Evolutionary conservation across 2,113 vertebrate species (phyloP).

Genomic region (Sander vitreus): DNA sequence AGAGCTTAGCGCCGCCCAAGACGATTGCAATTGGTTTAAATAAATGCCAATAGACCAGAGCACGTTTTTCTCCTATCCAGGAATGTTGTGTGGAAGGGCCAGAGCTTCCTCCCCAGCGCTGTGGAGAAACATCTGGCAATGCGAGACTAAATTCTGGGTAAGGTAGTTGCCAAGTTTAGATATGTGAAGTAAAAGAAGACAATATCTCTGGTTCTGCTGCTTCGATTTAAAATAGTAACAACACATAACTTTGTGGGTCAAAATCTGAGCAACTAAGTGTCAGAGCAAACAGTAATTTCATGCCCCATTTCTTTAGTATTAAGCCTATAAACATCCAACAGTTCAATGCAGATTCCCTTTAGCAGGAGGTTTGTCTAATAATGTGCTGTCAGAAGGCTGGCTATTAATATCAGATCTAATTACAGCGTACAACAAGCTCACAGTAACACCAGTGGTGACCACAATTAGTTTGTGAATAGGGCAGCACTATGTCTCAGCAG

Average conservation of each 20-base stretch:
- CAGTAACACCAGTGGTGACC: neutral
- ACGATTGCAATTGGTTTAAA: no score
- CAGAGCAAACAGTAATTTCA: neutral
- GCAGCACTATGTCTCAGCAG: neutral
- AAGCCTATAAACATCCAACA: neutral
- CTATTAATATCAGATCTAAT: constrained; percentile 37
- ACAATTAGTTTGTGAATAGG: neutral
- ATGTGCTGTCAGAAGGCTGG: neutral
- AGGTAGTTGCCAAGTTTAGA: no score
- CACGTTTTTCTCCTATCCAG: no score
- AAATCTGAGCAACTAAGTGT: neutral
- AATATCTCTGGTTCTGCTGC: no score
- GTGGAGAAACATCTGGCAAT: no score
- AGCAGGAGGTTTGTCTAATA: neutral
- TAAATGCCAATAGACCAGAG: no score
- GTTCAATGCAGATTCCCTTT: neutral
- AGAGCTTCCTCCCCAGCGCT: no score
- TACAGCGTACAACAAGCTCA: constrained; percentile 9
- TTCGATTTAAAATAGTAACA: neutral
- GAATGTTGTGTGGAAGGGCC: no score
- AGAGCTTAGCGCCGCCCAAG: no score
- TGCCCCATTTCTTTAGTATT: neutral
- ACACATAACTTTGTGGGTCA: neutral
- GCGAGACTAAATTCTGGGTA: no score
- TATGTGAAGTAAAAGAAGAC: no score